Percentiles rank a stretch among this genome's conserved stretches.
Evolutionary conservation across 2,113 vertebrate species (phyloP).

Genomic region (Ptychochromis oligacanthus): DNA sequence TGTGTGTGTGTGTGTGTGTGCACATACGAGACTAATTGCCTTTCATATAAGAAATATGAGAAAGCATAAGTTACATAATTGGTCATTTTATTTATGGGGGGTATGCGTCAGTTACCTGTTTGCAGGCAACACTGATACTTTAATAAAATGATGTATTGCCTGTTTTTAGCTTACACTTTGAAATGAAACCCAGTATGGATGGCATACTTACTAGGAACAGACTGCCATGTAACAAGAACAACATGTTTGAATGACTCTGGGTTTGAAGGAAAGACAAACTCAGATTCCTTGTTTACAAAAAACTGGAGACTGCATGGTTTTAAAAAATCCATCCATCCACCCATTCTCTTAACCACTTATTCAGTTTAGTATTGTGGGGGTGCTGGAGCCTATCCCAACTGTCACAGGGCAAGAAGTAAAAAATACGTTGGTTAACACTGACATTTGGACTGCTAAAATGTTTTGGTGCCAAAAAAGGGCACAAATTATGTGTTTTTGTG

Average conservation of each 20-base stretch:
- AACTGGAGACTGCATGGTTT: not conserved
- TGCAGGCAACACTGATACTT: constrained; percentile 7
- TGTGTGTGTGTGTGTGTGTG: not conserved
- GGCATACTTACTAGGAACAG: constrained; percentile 23
- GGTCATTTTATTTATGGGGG: constrained; percentile 7
- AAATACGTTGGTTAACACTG: not conserved
- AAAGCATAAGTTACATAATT: constrained; percentile 5
- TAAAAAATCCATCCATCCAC: not conserved
- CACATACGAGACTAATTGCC: not conserved
- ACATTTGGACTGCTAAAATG: not conserved
- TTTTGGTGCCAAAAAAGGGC: not conserved
- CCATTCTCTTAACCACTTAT: not conserved
- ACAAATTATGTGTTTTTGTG: not conserved
- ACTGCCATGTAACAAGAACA: constrained; percentile 28
- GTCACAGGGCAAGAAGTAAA: not conserved
- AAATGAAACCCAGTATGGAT: constrained; percentile 41
- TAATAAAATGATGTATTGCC: constrained; percentile 26
- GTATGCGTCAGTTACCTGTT: constrained; percentile 6
- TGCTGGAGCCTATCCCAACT: not conserved
- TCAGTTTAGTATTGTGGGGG: not conserved
- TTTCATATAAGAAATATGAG: constrained; percentile 9
- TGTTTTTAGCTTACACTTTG: constrained; percentile 40
- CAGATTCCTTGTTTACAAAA: constrained; percentile 18
- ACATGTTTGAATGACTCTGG: constrained; percentile 17
- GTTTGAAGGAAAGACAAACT: constrained; percentile 24